Evolutionary conservation across 2,888 invertebrate species (phyloP).

Genomic region (Thymelicus acteon): DNA sequence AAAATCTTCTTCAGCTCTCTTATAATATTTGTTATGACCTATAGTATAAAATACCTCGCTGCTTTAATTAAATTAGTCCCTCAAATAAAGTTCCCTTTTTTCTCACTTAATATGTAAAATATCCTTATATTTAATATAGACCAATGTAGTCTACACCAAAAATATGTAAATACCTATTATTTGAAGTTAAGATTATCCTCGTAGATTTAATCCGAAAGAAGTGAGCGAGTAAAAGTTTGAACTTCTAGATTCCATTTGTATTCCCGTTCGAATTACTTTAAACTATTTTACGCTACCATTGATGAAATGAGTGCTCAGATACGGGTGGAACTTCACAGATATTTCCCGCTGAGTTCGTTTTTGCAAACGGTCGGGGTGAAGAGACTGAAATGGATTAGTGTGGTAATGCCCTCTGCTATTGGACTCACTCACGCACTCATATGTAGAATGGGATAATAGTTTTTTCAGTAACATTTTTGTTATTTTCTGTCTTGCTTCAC

Average conservation of each 20-base stretch:
- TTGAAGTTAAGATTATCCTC: too few relatives aligned
- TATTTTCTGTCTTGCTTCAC: too few relatives aligned
- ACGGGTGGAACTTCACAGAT: neutral
- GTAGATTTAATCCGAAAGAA: neutral
- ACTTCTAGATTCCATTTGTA: constrained; percentile 10
- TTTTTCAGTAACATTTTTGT: neutral
- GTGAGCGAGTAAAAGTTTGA: neutral
- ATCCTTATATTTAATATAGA: too few relatives aligned
- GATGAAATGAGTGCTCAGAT: constrained; percentile 9
- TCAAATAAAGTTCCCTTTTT: too few relatives aligned
- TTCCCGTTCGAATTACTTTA: neutral
- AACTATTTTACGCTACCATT: constrained; percentile 6
- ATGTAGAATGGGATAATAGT: neutral
- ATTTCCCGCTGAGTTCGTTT: constrained; percentile 2
- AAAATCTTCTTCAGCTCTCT: too few relatives aligned
- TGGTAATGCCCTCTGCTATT: constrained; percentile 1
- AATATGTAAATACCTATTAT: too few relatives aligned
- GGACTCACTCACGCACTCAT: too few relatives aligned
- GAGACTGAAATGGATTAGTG: constrained; percentile 4
- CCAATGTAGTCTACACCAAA: too few relatives aligned
- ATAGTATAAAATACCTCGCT: too few relatives aligned
- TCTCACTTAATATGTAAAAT: too few relatives aligned
- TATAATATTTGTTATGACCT: too few relatives aligned
- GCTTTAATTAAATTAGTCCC: too few relatives aligned
- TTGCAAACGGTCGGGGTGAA: neutral